Base-by-base conservation (phyloP, 2,797 vertebrate genomes). In the Gephyroberyx darwinii region DNA sequence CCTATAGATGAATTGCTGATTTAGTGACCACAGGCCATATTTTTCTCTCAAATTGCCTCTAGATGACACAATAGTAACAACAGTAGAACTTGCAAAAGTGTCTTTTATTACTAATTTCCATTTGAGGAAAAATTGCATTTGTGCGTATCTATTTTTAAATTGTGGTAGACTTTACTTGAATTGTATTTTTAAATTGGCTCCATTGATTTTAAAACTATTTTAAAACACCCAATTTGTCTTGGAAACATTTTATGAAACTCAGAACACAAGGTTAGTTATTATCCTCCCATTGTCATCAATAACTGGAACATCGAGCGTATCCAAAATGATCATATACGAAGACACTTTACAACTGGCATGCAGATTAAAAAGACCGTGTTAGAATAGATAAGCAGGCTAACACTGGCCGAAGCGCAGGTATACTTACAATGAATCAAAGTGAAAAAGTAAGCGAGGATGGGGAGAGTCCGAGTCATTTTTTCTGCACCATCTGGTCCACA, bases 371-470 rank as follows among this genome's bases (percentile, higher is more conserved):
- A n/a, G 26, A 26, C 26, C 56, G 2, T 1, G 19, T 35, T 14
- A 47, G 8, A 50, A 12, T 12, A 37, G 5, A 56, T 20, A 8
- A 5, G 0, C 5, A 26, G 55, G n/a, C 19, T 5, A 71, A n/a
- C 19, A 50, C 6, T n/a, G 9, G 43, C 33, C 17, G 16, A 22
- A 65, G 47, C 3, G 56, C 76, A 78, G 4, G 33, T 14, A 64
- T 37, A 94, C 93, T 94, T 88, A 95, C 94, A 89, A 59, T 87
- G 82, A 54, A 92, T 43, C 59, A 93, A 71, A 63, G 69, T 82
- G 56, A 91, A 60, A 31, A 92, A 59, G 90, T 68, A 93, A 39
- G 87, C 86, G 81, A 93, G 70, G 74, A 91, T 58, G 77, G 82
- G 57, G 14, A 93, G 80, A 80, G 70, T 77, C 68, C 84, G 85